phyloP scores from a whole-genome alignment of 2,888 invertebrate genomes.

The Patella ulyssiponensis region DNA sequence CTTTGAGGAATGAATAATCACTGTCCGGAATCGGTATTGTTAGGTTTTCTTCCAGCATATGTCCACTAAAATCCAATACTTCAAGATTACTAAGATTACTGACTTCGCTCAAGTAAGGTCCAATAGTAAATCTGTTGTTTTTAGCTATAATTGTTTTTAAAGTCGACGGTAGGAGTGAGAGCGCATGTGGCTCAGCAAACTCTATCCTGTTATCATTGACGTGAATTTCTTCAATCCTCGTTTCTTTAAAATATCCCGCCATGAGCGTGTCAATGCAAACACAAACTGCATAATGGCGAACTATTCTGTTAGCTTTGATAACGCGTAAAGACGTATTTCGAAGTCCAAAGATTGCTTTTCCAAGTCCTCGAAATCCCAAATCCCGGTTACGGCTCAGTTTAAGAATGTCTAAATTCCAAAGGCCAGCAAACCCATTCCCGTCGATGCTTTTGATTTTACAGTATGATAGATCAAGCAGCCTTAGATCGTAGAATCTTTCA shows the following conservation, averaged over 20 bases:
- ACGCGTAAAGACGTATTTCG: background rate
- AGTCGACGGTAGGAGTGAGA: background rate
- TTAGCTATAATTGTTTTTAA: background rate
- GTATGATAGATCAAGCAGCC: no score
- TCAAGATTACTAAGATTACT: background rate
- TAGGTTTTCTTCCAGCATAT: background rate
- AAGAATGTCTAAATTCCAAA: background rate
- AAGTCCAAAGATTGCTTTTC: slow-evolving; percentile 4
- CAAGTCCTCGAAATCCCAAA: background rate
- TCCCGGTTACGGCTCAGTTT: background rate
- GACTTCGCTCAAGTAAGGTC: background rate
- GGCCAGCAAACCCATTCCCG: background rate
- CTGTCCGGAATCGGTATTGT: background rate
- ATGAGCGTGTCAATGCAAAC: background rate
- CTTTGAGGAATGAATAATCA: no score
- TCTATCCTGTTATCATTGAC: slow-evolving; percentile 2
- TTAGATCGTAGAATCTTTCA: no score
- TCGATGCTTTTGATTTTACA: no score
- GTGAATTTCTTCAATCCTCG: slow-evolving; percentile 3
- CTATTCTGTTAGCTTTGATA: background rate
- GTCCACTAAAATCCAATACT: background rate
- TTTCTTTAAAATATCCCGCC: background rate
- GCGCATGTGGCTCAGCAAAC: background rate
- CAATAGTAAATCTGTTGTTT: slow-evolving; percentile 5
- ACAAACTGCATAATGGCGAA: background rate